Base-by-base conservation (phyloP, 2,888 invertebrate genomes). In the Myopa testacea region DNA sequence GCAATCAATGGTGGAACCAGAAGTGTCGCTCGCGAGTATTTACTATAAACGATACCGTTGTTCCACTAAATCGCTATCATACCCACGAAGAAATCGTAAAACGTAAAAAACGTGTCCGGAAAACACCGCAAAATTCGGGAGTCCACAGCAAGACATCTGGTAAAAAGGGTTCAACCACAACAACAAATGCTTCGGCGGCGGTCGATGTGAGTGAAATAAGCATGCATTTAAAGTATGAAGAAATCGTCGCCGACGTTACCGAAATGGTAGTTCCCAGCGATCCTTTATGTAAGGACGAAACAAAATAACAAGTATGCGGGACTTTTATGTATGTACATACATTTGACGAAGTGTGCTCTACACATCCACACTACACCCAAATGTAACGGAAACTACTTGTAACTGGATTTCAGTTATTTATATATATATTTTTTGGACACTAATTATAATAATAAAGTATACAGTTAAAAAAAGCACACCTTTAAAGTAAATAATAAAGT, bases 1-100 rank as follows among this genome's bases (percentile, higher is more conserved):
- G 90, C 80, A 90, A 90, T 80, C 89, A 90, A 80, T 90, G 90
- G 90, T 90, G 90, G 90, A 89, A 89, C 80, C 89, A 89, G 78
- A 89, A 88, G 81, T 90, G 90, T 79, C 87, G 90, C 8, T 89
- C 89, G 0, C 85, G 90, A n/a, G 89, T 89, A 3, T 89, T 86
- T 63, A 89, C 89, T 10, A 86, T 89, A 14, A 88, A 87, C 63
- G 88, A 90, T 78, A 82, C 85, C 8, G 88, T 90, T 4, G 85
- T 88, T 69, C 88, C 89, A 1, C 82, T 90, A 6, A 89, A 90
- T 81, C 87, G 89, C n/a, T 88, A 86, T 79, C 89, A 90, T 77
- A 90, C 89, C 4, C 90, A 90, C 72, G 89, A 89, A 76, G 89
- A 90, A 79, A 88, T 90, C 74, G 87, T 90, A 14, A 86, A 87